Evolutionary conservation across 2,797 vertebrate genomes (phyloP), one percentile per base, ranked within the genome.

Genomic region (Ctenochaetus hawaiiensis): DNA sequence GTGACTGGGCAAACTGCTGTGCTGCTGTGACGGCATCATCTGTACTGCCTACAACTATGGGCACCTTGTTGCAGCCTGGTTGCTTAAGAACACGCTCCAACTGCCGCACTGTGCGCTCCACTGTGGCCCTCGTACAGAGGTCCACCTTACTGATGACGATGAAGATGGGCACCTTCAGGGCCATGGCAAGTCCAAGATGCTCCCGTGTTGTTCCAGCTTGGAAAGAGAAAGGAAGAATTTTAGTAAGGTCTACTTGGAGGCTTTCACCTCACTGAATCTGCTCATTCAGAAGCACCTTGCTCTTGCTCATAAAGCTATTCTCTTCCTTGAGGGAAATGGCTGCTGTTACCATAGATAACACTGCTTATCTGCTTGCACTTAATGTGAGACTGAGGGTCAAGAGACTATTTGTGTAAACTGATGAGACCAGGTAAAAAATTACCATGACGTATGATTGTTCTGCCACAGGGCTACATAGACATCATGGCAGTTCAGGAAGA

Each of bases 141-240:
- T 99, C 98, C 75, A 98, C 96, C 92, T 99, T 99, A 92, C 97
- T 99, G 92, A 99, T 94, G 81, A 99, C 98, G n/a, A 99, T 96
- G 92, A 99, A 99, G 94, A 99, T 99, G 68, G 98, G 98, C 60
- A 99, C 97, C 92, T 99, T 99, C 83, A 99, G 94, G 17, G 98
- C 98, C 96, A 99, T 96, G 49, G 98, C 98, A 69, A 99, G 93
- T 53, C 98, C 98, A 56, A 99, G 95, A 92, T 99, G 98, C 89
- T 99, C 98, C 78, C 97, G 92, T 0, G 98, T 99, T 14, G 98
- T 99, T 68, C 98, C 98, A 13, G 95, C 98, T 99, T 89, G 23
- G 65, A 49, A 51, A 72, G 4, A 69, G 7, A 4, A 51, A 6
- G 8, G 43, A 23, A 16, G 45, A 22, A 26, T 14, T 18, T 20